These are phyloP conservation scores for Orthosia gothica DNA, from an alignment of 2,888 invertebrate species.

Conservation along the genomic window DNA sequence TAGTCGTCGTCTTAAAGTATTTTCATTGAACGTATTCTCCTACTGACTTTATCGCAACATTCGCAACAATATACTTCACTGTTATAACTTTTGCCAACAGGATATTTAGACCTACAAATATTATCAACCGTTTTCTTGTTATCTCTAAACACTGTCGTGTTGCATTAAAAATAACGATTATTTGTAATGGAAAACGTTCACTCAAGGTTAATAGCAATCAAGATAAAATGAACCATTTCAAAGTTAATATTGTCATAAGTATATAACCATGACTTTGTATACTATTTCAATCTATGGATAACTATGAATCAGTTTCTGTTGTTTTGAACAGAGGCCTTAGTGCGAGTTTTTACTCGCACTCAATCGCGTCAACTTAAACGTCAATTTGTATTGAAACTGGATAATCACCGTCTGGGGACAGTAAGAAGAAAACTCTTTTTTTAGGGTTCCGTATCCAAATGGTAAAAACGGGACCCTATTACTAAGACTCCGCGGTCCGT, in stretches of 20 bases:
- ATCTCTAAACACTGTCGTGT: neutral
- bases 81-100: neutral
- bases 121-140: neutral
- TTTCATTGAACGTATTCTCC: neutral
- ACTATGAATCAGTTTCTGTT: neutral
- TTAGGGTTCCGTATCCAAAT: too few species aligned
- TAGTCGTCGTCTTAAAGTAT: too few species aligned
- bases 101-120: neutral
- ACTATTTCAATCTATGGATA: neutral
- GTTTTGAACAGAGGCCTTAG: too few species aligned
- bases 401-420: too few species aligned
- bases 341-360: too few species aligned
- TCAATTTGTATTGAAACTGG: too few species aligned
- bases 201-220: neutral
- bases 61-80: neutral
- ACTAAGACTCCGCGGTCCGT: too few species aligned
- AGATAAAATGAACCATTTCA: conserved; percentile 24
- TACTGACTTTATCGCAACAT: neutral
- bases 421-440: too few species aligned
- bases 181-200: neutral
- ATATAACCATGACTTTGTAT: too few species aligned
- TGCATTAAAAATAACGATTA: neutral
- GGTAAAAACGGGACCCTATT: too few species aligned
- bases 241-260: neutral
- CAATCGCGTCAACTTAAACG: too few species aligned